Conservation (phyloP, 2,113 vertebrate species). For the Saccopteryx bilineata region DNA sequence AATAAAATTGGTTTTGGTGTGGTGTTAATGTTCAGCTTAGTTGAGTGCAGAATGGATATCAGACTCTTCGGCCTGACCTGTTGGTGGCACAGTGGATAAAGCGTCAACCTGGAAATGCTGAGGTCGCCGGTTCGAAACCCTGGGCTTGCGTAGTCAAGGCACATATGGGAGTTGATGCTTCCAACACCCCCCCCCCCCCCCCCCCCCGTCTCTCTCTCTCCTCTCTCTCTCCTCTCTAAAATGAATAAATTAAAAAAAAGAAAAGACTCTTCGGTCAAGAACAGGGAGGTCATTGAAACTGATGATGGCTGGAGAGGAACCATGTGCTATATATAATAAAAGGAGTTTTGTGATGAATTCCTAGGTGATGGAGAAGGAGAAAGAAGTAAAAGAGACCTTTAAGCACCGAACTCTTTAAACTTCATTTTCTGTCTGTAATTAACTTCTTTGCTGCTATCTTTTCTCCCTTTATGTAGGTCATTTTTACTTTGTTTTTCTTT, state of each 20-base stretch:
- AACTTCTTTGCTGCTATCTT: not conserved
- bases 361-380: not conserved
- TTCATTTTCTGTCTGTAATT: not conserved
- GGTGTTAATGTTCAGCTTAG: not conserved
- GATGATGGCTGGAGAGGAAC: not conserved
- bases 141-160: no score
- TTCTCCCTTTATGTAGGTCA: not conserved
- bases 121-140: no score
- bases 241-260: no score
- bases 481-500: slow-evolving; percentile 43
- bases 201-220: no score
- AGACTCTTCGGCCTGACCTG: no score
- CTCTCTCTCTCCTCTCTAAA: no score
- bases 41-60: not conserved
- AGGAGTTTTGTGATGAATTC: not conserved
- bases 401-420: not conserved
- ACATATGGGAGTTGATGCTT: no score
- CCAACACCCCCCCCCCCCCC: no score
- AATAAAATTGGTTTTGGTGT: not conserved
- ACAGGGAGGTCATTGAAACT: not conserved
- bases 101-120: no score
- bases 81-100: no score
- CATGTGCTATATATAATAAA: not conserved
- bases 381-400: not conserved
- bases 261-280: not conserved